Base-by-base conservation (phyloP, 2,797 vertebrate genomes). In the Acipenser oxyrinchus region DNA sequence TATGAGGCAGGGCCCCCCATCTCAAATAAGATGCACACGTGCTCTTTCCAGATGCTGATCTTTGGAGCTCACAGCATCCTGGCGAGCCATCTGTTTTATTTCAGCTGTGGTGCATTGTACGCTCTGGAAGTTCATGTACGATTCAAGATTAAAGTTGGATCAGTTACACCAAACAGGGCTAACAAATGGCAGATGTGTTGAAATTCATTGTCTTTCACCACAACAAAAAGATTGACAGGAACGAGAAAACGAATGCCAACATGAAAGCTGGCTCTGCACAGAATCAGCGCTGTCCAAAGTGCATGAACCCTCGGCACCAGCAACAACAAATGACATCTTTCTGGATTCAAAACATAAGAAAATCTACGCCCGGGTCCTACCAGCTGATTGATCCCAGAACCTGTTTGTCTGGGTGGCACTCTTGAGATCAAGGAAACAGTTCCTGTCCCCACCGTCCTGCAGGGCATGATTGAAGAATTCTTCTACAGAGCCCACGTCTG, bases 111-210 rank as follows among this genome's bases (percentile, higher is more conserved):
- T 72, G 71, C 75, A 73, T 72, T 74, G 72, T 73, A 79, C 66
- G 63, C 66, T 66, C 73, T 81, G 70, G 73, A 84, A 82, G 77
- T 79, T 69, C 74, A 67, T 13, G 65, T 64, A 62, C 65, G 52
- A 65, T 70, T 61, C 59, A 23, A 68, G 79, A 83, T 84, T 82
- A 77, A 82, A 86, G 79, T 73, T 73, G 83, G 82, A 81, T 83
- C 75, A 68, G 81, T 84, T 84, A 76, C 80, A 82, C 76, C 77
- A 81, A 83, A 84, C 72, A 69, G 70, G 76, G 68, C 77, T 84
- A 87, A 86, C 80, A 82, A 85, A 85, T 81, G 78, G 76, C 87
- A 86, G 81, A 86, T 87, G 84, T 84, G 77, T 73, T 78, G 78
- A 84, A 86, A 81, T 86, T 77, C 79, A 83, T 86, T 83, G 83